These are phyloP conservation scores for Actenoides lindsayi DNA, from an alignment of 2,113 vertebrate genomes.

Conservation along the genomic window DNA sequence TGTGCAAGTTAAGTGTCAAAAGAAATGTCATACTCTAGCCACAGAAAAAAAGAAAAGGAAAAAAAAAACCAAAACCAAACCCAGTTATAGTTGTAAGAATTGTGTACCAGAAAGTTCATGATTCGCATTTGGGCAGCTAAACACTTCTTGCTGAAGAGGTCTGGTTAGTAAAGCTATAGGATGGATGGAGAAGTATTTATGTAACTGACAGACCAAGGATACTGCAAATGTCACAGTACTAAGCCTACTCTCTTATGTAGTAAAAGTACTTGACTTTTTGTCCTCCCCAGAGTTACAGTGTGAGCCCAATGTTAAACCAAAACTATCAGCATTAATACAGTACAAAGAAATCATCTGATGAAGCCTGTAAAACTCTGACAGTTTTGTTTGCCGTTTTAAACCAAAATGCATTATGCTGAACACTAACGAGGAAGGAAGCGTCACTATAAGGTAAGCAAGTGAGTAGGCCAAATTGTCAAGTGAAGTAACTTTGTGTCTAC, in stretches of 20 bases:
- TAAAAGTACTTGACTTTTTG: neutral
- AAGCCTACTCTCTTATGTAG: neutral
- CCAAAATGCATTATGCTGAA: neutral
- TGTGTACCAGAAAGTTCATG: neutral
- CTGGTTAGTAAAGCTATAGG: neutral
- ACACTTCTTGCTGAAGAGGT: neutral
- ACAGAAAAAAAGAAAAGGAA: neutral
- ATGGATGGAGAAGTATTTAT: neutral
- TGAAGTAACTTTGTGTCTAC: neutral
- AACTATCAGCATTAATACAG: neutral
- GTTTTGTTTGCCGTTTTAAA: neutral
- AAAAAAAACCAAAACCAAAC: neutral
- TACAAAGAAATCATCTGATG: neutral
- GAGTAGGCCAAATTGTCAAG: neutral
- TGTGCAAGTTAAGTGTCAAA: neutral
- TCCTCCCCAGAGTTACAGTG: neutral
- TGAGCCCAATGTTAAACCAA: neutral
- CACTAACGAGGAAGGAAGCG: neutral
- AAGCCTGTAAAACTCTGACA: neutral
- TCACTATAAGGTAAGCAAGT: neutral
- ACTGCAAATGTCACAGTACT: neutral
- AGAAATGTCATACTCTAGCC: neutral
- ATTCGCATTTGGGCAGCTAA: neutral
- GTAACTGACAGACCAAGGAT: neutral
- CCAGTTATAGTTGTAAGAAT: neutral